A percentile compares a stretch with the other conserved stretches of the same genome.
phyloP scores from a whole-genome alignment of 2,888 invertebrate genomes.

The Pachliopta kotzebuea region DNA sequence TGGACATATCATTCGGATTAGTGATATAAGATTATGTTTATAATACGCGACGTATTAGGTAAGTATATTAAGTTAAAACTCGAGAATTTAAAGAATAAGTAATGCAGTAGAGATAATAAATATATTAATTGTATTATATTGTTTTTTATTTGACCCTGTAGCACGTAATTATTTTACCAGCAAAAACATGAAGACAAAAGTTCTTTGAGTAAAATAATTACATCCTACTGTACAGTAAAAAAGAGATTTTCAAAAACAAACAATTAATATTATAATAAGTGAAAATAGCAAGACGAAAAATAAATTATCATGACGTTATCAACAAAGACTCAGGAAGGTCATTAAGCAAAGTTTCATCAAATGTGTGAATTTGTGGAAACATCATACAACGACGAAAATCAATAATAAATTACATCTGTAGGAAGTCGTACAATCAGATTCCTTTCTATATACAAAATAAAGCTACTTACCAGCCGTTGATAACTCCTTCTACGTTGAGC shows the following conservation, averaged over 20 bases:
- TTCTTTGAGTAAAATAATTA: no score
- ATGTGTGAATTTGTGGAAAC: no score
- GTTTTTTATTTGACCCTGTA: constrained; percentile 44
- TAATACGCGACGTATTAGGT: constrained; percentile 74
- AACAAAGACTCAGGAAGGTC: no score
- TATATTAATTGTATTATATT: constrained; percentile 53
- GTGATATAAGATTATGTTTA: constrained; percentile 72
- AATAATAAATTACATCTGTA: not conserved
- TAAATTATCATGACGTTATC: no score
- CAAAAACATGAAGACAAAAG: not conserved
- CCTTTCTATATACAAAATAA: not conserved
- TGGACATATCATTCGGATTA: constrained; percentile 72
- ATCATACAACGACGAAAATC: not conserved
- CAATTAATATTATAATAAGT: no score
- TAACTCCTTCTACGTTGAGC: constrained; percentile 93
- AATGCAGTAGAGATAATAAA: constrained; percentile 75
- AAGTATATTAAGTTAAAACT: constrained; percentile 75
- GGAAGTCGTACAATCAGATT: not conserved
- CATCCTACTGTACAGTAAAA: no score
- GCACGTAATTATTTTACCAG: not conserved
- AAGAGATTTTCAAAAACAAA: no score
- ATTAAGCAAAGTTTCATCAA: not conserved
- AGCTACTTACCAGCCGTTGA: constrained; percentile 88
- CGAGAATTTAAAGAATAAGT: constrained; percentile 74
- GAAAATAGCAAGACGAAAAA: no score